A percentile compares a stretch with the other conserved stretches of the same genome.
Conservation (phyloP, 2,888 invertebrate genomes). For the Himalopsyche anomala region DNA sequence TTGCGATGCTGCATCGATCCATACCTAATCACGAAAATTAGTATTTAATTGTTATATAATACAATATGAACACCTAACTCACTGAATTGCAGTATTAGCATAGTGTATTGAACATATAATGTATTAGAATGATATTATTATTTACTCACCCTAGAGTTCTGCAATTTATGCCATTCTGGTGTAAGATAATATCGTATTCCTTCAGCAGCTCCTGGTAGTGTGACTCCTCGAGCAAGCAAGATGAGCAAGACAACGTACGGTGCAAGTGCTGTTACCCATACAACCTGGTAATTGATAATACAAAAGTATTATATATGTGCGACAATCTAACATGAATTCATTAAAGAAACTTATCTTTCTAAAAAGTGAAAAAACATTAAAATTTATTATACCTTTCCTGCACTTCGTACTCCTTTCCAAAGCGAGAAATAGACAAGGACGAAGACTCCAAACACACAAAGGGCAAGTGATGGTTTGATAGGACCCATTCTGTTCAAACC, state of each 20-base stretch:
- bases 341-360: no score
- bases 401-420: constrained; percentile 95
- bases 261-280: constrained; percentile 96
- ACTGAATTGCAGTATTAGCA: no score
- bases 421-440: constrained; percentile 95
- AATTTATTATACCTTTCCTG: constrained; percentile 86
- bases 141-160: constrained; percentile 81
- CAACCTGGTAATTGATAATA: constrained; percentile 79
- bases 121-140: neutral
- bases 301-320: no score
- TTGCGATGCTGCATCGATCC: constrained; percentile 96
- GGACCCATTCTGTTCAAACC: constrained; percentile 93
- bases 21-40: constrained; percentile 78
- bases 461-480: constrained; percentile 91
- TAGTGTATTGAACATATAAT: neutral
- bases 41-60: no score
- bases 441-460: constrained; percentile 94
- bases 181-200: constrained; percentile 93
- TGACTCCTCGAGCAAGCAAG: constrained; percentile 88
- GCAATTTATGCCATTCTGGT: constrained; percentile 91
- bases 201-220: constrained; percentile 89
- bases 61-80: no score
- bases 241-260: constrained; percentile 94
- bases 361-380: no score
- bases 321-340: no score